phyloP scores from a whole-genome alignment of 2,888 invertebrate genomes.

The Ceramica pisi region DNA sequence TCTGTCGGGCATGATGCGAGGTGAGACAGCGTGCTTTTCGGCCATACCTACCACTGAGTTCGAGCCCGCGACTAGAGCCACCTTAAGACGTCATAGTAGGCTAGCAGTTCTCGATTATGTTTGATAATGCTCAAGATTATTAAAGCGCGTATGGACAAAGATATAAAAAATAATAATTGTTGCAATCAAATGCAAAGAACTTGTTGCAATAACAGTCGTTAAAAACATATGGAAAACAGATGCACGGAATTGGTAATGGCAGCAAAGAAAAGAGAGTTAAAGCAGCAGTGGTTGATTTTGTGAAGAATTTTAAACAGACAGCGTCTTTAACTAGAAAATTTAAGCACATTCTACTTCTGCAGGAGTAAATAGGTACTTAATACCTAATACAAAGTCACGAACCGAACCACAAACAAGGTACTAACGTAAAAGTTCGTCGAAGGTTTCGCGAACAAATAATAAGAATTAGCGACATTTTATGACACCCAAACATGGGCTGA shows the following conservation, averaged over 20 bases:
- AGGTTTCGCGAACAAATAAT: slow-evolving; percentile 80
- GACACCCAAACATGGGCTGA: slow-evolving; percentile 71
- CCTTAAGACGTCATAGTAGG: too few relatives aligned
- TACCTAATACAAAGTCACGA: slow-evolving; percentile 32
- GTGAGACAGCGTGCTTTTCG: too few relatives aligned
- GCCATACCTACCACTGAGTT: too few relatives aligned
- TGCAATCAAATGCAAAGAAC: too few relatives aligned
- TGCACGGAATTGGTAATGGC: too few relatives aligned
- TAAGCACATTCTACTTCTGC: not conserved
- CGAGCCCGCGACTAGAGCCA: too few relatives aligned
- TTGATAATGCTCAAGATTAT: not conserved
- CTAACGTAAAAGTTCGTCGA: slow-evolving; percentile 56
- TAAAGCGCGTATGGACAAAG: too few relatives aligned
- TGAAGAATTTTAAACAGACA: not conserved
- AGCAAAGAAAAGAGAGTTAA: too few relatives aligned
- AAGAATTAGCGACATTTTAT: slow-evolving; percentile 81
- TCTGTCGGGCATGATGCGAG: too few relatives aligned
- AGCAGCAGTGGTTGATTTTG: not conserved
- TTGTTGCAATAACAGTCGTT: too few relatives aligned
- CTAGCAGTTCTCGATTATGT: not conserved
- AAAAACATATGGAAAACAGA: too few relatives aligned
- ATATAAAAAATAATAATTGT: too few relatives aligned
- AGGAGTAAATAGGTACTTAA: slow-evolving; percentile 20
- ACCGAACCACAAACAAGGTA: slow-evolving; percentile 44
- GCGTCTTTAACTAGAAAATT: not conserved